phyloP scores from a whole-genome alignment of 2,113 vertebrate genomes.

The Limnothrissa miodon region DNA sequence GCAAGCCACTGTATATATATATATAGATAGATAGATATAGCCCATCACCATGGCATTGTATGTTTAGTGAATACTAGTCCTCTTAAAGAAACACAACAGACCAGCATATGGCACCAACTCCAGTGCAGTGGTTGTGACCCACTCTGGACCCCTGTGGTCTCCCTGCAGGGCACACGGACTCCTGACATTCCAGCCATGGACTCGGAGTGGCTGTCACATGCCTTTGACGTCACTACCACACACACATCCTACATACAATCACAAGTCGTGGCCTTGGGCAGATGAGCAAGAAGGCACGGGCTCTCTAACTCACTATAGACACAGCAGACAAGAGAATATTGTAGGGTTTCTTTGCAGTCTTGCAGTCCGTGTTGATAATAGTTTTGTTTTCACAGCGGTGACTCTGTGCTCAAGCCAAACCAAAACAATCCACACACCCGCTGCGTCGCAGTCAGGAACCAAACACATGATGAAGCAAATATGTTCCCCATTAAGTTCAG shows the following conservation, averaged over 20 bases:
- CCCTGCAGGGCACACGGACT: background rate
- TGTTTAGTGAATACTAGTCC: background rate
- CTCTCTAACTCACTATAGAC: background rate
- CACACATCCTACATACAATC: background rate
- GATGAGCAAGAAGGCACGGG: background rate
- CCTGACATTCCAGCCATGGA: background rate
- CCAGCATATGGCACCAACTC: background rate
- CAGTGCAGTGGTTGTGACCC: background rate
- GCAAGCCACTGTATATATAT: no score
- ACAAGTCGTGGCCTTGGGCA: background rate
- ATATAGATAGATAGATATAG: no score
- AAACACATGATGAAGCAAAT: no score
- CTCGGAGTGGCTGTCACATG: background rate
- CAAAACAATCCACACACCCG: background rate
- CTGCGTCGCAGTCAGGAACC: no score
- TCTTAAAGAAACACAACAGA: background rate
- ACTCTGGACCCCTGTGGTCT: background rate
- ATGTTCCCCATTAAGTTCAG: no score
- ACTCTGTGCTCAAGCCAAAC: background rate
- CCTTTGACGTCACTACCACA: background rate
- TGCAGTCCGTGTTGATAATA: background rate
- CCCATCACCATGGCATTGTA: no score
- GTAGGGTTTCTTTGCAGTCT: background rate
- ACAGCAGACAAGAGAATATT: background rate
- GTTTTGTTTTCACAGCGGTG: no score